Percentiles rank a stretch among this genome's conserved stretches.
Conservation (phyloP, 2,113 vertebrate species). For the Xenotilapia flavipinnis region DNA sequence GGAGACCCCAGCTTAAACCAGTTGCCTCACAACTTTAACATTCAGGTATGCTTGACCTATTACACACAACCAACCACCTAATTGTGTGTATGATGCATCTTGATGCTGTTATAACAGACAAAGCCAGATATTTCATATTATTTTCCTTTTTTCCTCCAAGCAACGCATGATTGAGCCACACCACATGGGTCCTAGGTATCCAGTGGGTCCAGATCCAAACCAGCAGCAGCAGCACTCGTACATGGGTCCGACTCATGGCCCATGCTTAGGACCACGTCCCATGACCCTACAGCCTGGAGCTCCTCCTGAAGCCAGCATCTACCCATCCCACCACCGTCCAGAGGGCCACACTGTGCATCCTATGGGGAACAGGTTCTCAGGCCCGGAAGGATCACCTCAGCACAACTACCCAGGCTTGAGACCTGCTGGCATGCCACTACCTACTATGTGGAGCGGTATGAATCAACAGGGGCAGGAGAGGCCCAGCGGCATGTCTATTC, state of each 20-base stretch:
- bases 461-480: constrained; percentile 69
- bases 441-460: constrained; percentile 79
- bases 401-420: constrained; percentile 77
- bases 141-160: constrained; percentile 43
- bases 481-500: constrained; percentile 50
- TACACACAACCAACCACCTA: accelerated
- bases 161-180: constrained; percentile 72
- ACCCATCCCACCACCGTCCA: constrained; percentile 67
- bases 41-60: constrained; percentile 74
- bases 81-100: not conserved
- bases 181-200: constrained; percentile 72
- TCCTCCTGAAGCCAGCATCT: constrained; percentile 75
- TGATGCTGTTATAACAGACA: not conserved
- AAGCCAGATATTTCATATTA: not conserved
- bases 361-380: constrained; percentile 59
- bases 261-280: constrained; percentile 75
- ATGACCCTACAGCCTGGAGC: constrained; percentile 76
- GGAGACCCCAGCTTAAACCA: constrained; percentile 76
- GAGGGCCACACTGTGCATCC: constrained; percentile 59
- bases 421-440: constrained; percentile 70
- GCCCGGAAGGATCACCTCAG: constrained; percentile 71
- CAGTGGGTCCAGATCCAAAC: constrained; percentile 63
- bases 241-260: constrained; percentile 73
- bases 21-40: constrained; percentile 70
- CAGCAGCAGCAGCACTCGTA: constrained; percentile 70